A percentile compares a stretch with the other conserved stretches of the same genome.
Conservation (phyloP, 2,888 invertebrate species). For the Axea sp. region DNA sequence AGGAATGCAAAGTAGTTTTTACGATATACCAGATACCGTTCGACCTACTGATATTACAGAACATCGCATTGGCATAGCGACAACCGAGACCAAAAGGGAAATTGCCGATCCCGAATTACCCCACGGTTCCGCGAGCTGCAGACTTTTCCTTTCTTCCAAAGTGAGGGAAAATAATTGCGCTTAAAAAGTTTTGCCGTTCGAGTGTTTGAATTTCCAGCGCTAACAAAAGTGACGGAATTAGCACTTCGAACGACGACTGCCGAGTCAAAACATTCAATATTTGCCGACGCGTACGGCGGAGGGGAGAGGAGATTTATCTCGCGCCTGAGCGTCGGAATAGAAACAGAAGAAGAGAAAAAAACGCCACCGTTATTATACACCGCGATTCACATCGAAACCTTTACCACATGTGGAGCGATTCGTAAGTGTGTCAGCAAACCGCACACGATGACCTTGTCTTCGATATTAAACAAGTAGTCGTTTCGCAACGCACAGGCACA, state of each 20-base stretch:
- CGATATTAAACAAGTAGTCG: constrained; percentile 39
- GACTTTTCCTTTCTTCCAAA: too few species aligned
- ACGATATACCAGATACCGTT: too few species aligned
- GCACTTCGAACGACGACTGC: constrained; percentile 1
- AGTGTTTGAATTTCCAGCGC: constrained; percentile 2
- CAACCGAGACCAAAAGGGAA: too few species aligned
- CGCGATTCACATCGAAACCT: constrained; percentile 8
- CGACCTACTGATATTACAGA: too few species aligned
- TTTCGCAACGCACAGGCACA: constrained; percentile 42
- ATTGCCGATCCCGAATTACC: too few species aligned
- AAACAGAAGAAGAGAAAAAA: constrained; percentile 2
- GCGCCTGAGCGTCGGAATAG: neutral
- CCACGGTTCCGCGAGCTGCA: too few species aligned
- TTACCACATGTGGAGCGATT: constrained; percentile 20
- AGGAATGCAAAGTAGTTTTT: too few species aligned
- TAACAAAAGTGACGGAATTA: constrained; percentile 12
- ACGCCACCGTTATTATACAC: constrained; percentile 8
- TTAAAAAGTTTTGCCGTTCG: too few species aligned
- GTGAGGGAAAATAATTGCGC: too few species aligned
- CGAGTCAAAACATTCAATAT: constrained; percentile 35
- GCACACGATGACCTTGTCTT: constrained; percentile 47
- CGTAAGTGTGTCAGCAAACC: constrained; percentile 50
- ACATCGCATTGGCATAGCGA: too few species aligned
- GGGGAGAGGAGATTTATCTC: constrained; percentile 4
- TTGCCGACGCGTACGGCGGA: too few species aligned